Evolutionary conservation across 2,888 invertebrate genomes (phyloP), one percentile per base, ranked within the genome.

Genomic region (Agriopis leucophaearia): DNA sequence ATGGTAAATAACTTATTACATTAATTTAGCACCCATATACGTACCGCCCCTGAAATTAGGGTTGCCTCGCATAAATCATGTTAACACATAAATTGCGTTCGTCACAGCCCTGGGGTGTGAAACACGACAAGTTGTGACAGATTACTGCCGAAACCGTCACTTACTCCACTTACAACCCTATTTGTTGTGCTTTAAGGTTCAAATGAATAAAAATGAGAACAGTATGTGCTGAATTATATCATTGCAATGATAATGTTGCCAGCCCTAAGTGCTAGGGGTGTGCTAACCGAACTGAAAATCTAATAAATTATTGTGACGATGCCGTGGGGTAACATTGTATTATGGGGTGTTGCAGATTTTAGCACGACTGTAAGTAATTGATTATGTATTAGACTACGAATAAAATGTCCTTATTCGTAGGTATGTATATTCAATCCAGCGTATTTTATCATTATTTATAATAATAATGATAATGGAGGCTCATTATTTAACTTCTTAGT

Each of bases 81-180:
- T 91, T 92, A 92, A 90, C 92, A 92, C 92, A 91, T 91, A 91
- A 91, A 91, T 91, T 89, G 85, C 83, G 80, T 76, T 81, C 87
- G 82, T 70, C 60, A 84, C 88, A 89, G 84, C 88, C 84, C 87
- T 80, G 81, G 88, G 90, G 90, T 78, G 83, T 73, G 77, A 79
- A 78, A 79, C 81, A 78, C 79, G 85, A 87, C 84, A 81, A 84
- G 80, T 86, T 83, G 84, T 85, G 88, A 88, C 84, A 88, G 86
- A 88, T 88, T 85, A 86, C 74, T 73, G 74, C 56, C 42, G 50
- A 54, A 57, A 60, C 64, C 18, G 57, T 63, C 50, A 45, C 44
- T 27, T 27, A 27, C 27, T 27, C 27, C 27, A 61, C 38, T 45
- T 15, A n/a, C 16, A 18, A 44, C 64, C 57, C 9, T 58, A 58